phyloP scores from a whole-genome alignment of 2,113 vertebrate genomes.

The Pseudonaja textilis region DNA sequence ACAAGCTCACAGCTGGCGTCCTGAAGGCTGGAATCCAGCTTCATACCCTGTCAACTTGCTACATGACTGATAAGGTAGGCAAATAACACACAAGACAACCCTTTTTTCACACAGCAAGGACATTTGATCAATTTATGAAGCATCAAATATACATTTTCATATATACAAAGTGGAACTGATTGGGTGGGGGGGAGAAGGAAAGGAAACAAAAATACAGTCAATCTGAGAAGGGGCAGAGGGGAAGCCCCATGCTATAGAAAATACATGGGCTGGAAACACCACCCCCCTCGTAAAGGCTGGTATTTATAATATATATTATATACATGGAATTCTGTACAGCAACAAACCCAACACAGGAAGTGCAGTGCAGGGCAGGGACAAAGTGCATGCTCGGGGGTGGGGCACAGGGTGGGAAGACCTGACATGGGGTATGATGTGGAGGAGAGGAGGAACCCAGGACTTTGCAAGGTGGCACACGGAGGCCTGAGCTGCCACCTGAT shows the following conservation, averaged over 20 bases:
- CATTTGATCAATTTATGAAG: conserved; percentile 69
- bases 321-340: conserved; percentile 29
- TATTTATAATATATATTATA: conserved; percentile 38
- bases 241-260: conserved; percentile 18
- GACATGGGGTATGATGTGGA: not conserved
- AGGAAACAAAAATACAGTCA: conserved; percentile 17
- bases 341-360: conserved; percentile 29
- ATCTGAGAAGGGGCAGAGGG: not conserved
- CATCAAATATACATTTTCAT: conserved; percentile 75
- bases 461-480: not conserved
- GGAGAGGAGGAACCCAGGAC: not conserved
- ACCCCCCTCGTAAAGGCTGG: conserved; percentile 3
- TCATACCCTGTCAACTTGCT: too few relatives aligned
- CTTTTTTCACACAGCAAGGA: conserved; percentile 55
- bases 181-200: conserved; percentile 12
- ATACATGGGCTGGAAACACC: not conserved
- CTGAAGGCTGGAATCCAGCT: not conserved
- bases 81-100: conserved; percentile 19
- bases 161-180: conserved; percentile 67
- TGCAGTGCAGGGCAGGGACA: conserved; percentile 26
- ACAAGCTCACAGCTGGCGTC: not conserved
- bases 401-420: conserved; percentile 26
- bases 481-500: not conserved
- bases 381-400: conserved; percentile 29
- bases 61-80: not conserved